phyloP scores from a whole-genome alignment of 2,113 vertebrate genomes.

The Miniopterus natalensis region DNA sequence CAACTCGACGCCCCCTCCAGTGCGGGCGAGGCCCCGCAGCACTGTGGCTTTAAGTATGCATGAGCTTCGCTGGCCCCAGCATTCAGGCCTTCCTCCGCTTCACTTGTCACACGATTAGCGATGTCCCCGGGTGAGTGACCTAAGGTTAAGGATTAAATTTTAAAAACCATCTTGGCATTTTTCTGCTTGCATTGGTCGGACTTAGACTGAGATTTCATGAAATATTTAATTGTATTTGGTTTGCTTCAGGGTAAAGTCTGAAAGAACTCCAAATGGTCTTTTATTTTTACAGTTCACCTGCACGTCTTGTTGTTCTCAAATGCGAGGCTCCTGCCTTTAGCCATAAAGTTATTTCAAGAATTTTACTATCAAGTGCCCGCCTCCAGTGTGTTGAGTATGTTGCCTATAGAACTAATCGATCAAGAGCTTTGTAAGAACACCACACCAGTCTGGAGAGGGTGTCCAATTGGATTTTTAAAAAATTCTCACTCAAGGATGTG shows the following conservation, averaged over 20 bases:
- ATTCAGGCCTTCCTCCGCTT: conserved; percentile 34
- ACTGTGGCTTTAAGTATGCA: conserved; percentile 19
- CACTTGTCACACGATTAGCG: conserved; percentile 62
- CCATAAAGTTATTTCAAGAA: conserved; percentile 63
- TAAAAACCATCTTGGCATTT: conserved; percentile 64
- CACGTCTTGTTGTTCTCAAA: conserved; percentile 60
- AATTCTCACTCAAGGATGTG: background rate
- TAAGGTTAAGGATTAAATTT: conserved; percentile 64
- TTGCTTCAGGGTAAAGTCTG: conserved; percentile 67
- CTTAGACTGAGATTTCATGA: conserved; percentile 71
- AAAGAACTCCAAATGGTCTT: conserved; percentile 56
- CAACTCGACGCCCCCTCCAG: background rate
- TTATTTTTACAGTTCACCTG: conserved; percentile 51
- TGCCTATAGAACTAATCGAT: conserved; percentile 22
- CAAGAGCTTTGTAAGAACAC: conserved; percentile 8
- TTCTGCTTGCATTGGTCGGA: conserved; percentile 66
- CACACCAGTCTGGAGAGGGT: background rate
- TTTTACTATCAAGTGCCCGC: background rate
- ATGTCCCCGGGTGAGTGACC: conserved; percentile 43
- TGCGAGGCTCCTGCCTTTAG: conserved; percentile 52
- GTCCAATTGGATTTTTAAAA: background rate
- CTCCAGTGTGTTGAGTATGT: conserved; percentile 46
- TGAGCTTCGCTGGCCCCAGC: background rate
- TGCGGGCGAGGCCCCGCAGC: background rate
- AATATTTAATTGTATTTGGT: conserved; percentile 79